phyloP scores from a whole-genome alignment of 2,113 vertebrate genomes.

The Phycodurus eques region DNA sequence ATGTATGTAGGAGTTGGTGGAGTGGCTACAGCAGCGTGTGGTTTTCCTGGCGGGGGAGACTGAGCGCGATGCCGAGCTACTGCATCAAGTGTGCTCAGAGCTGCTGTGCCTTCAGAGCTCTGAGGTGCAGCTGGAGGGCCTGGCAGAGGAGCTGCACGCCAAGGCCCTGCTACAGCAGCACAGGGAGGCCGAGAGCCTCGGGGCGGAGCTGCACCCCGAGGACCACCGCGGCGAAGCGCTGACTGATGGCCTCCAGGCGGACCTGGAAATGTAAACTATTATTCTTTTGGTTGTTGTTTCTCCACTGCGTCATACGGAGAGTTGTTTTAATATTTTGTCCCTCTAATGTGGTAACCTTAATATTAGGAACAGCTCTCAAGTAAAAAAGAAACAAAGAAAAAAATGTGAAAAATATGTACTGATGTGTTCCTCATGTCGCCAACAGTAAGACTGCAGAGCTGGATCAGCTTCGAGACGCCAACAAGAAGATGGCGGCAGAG shows the following conservation, averaged over 20 bases:
- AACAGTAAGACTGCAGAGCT: slow-evolving; percentile 62
- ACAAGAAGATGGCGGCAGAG: slow-evolving; percentile 42
- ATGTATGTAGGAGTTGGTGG: slow-evolving; percentile 47
- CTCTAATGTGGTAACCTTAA: background rate
- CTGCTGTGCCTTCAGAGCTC: slow-evolving; percentile 68
- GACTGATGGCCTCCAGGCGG: slow-evolving; percentile 42
- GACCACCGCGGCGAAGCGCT: slow-evolving; percentile 43
- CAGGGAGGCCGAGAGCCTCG: slow-evolving; percentile 31
- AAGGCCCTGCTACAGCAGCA: slow-evolving; percentile 50
- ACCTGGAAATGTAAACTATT: slow-evolving; percentile 53
- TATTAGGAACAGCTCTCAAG: background rate
- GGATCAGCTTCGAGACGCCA: slow-evolving; percentile 43
- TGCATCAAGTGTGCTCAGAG: slow-evolving; percentile 61
- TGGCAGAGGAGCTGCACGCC: slow-evolving; percentile 67
- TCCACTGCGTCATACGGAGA: background rate
- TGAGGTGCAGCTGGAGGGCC: slow-evolving; percentile 62
- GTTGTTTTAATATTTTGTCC: background rate
- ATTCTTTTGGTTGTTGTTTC: background rate
- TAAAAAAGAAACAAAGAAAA: background rate
- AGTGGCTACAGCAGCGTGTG: slow-evolving; percentile 50
- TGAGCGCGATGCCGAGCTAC: slow-evolving; percentile 42
- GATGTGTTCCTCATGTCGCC: background rate
- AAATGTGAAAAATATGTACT: background rate
- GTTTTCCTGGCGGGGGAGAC: slow-evolving; percentile 45
- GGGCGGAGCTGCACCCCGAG: slow-evolving; percentile 52